Base-by-base conservation (phyloP, 2,888 invertebrate species). In the Sisyra terminalis region DNA sequence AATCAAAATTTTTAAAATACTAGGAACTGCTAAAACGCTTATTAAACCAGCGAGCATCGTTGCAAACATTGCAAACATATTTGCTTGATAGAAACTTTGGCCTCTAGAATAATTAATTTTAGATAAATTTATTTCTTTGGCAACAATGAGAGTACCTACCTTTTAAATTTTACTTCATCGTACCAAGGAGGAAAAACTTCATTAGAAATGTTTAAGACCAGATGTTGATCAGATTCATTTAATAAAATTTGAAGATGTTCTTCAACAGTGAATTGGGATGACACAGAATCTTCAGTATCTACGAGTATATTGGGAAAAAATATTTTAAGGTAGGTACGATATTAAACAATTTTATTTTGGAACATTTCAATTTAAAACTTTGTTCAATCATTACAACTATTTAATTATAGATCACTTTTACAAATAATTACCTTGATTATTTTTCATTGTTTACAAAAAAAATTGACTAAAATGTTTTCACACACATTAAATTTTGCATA, bases 31-130 rank as follows among this genome's bases (percentile, higher is more conserved):
- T 46, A 92, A 65, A 15, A 89, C 75, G 1, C 77, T 69, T 10
- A 88, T 61, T 17, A 92, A 64, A 0, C 89, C 90, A 40, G 74
- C 64, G 31, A 88, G 60, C 73, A 88, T 88, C 1, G 77, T 72
- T 1, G 76, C 65, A 47, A 77, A 70, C 54, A 87, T 66, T 2
- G 75, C 65, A 55, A 78, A 83, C 41, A 79, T 66, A 57, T 88
- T 74, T 44, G 76, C 69, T 50, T 66, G 64, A 58, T 78, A 84
- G 56, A 81, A 84, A 13, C 66, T 58, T 51, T 85, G 84, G 0
- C 83, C 90, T 49, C 83, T 82, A 60, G 36, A 62, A 62, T 48
- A 45, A 42, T 46, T 40, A 44, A 44, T 39, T 36, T 15, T 24
- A 38, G 8, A 32, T 6, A 32, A 13, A 32, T n/a, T 14, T 32